A percentile compares a stretch with the other conserved stretches of the same genome.
Evolutionary conservation across 2,888 invertebrate species (phyloP).

Genomic region (Apodemia zela): DNA sequence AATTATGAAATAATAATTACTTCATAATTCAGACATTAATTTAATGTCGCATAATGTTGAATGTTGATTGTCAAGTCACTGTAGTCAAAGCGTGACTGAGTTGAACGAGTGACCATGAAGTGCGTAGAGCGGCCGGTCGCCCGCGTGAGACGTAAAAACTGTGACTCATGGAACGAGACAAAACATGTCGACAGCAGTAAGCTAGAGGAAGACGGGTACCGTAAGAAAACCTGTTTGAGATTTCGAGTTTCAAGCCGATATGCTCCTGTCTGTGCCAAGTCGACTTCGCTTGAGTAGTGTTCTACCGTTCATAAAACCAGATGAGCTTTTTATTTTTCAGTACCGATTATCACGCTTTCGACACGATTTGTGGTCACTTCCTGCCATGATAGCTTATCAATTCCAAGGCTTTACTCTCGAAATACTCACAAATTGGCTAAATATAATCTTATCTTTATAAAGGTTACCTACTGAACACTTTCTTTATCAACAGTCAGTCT

Average conservation of each 20-base stretch:
- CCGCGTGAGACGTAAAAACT: conserved; percentile 70
- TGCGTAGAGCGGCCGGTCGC: conserved; percentile 67
- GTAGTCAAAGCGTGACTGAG: conserved; percentile 74
- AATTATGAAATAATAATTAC: conserved; percentile 45
- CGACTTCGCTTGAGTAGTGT: conserved; percentile 63
- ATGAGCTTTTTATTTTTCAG: conserved; percentile 22
- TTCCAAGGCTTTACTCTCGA: neutral
- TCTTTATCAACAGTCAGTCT: conserved; percentile 65
- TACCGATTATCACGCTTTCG: conserved; percentile 20
- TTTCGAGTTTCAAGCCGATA: conserved; percentile 80
- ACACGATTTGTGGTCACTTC: conserved; percentile 20
- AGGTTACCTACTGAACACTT: conserved; percentile 66
- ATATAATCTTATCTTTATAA: conserved; percentile 43
- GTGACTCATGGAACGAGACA: conserved; percentile 73
- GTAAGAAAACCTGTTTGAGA: conserved; percentile 71
- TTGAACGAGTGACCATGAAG: conserved; percentile 77
- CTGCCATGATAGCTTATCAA: neutral
- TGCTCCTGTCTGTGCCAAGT: conserved; percentile 67
- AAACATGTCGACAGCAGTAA: conserved; percentile 47
- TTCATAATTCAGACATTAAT: conserved; percentile 67
- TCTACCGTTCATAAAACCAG: conserved; percentile 51
- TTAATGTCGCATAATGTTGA: conserved; percentile 66
- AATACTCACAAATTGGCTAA: conserved; percentile 46
- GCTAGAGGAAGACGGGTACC: conserved; percentile 58
- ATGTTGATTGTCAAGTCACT: conserved; percentile 53